Conservation (phyloP, 2,888 invertebrate species). For the Himalopsyche anomala region DNA sequence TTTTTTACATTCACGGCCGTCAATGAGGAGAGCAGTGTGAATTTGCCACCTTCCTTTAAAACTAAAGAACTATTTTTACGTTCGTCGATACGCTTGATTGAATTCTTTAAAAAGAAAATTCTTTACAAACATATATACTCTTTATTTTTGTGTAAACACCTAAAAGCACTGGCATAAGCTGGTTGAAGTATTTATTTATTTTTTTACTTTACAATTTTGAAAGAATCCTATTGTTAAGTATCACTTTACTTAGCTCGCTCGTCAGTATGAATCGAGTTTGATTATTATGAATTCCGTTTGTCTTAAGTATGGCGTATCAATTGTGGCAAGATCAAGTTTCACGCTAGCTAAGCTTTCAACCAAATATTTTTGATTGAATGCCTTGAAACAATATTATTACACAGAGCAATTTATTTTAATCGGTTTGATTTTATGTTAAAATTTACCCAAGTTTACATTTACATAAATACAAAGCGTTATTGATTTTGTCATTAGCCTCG, state of each 20-base stretch:
- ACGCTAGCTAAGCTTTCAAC: constrained; percentile 32
- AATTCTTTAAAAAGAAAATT: too few relatives aligned
- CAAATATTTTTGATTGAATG: constrained; percentile 31
- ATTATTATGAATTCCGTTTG: constrained; percentile 35
- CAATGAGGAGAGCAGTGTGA: too few relatives aligned
- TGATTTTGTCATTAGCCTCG: too few relatives aligned
- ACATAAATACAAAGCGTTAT: too few relatives aligned
- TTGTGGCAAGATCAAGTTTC: constrained; percentile 38
- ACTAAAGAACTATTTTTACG: too few relatives aligned
- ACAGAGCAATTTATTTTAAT: constrained; percentile 25
- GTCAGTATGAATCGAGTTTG: constrained; percentile 21
- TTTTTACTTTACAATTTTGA: not conserved
- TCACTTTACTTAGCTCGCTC: not conserved
- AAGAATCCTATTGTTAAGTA: not conserved
- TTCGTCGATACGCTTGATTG: too few relatives aligned
- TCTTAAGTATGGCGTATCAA: constrained; percentile 32
- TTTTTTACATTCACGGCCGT: too few relatives aligned
- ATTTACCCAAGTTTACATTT: not conserved
- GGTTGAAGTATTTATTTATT: too few relatives aligned
- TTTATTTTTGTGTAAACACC: not conserved
- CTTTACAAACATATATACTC: not conserved
- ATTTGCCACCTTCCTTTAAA: too few relatives aligned
- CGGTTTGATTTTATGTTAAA: constrained; percentile 18
- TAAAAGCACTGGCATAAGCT: not conserved
- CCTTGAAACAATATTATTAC: constrained; percentile 22